Conservation (phyloP, 2,888 invertebrate genomes). For the Aspidapion aeneum region DNA sequence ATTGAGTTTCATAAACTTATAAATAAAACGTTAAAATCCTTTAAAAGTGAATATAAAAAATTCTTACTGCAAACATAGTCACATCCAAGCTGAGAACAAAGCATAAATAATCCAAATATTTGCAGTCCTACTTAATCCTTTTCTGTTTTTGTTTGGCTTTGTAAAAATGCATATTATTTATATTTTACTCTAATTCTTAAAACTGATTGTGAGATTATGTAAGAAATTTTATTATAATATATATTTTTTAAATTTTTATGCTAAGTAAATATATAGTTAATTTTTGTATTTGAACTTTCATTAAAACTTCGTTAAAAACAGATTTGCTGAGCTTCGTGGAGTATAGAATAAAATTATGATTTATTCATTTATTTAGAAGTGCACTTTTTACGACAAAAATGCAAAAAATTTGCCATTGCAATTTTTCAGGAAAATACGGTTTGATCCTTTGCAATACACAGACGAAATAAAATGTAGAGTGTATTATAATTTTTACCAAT, state of each 20-base stretch:
- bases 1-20: neutral
- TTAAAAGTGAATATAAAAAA: neutral
- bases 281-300: neutral
- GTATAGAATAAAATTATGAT: no score
- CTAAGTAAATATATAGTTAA: neutral
- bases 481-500: no score
- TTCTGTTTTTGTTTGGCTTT: neutral
- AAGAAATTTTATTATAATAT: neutral
- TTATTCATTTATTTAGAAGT: no score
- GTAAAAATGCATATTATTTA: neutral
- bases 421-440: no score
- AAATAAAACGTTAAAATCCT: neutral
- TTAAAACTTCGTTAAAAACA: no score
- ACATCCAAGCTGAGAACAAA: neutral
- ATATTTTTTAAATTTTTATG: neutral
- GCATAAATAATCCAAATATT: neutral
- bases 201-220: neutral
- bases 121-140: neutral
- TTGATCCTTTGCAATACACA: no score
- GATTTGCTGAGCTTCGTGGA: neutral
- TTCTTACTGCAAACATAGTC: neutral
- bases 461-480: no score
- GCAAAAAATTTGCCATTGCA: no score
- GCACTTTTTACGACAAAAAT: no score
- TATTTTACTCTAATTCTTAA: neutral